Conservation (phyloP, 2,113 vertebrate species). For the Strigops habroptila region DNA sequence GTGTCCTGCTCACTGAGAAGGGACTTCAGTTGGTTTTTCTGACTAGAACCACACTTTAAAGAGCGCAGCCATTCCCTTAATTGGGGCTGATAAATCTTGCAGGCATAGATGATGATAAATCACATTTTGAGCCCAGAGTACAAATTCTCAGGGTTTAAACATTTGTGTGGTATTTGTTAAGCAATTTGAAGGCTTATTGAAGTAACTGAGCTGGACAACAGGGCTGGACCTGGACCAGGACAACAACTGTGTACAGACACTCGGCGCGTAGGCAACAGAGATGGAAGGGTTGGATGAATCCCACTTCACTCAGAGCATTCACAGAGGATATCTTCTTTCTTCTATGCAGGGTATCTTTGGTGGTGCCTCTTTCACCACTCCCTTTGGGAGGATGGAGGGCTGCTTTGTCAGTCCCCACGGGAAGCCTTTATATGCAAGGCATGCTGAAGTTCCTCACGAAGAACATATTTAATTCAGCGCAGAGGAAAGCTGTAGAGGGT, state of each 20-base stretch:
- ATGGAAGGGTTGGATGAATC: background rate
- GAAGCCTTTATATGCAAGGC: background rate
- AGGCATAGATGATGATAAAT: slow-evolving; percentile 56
- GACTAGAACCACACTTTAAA: slow-evolving; percentile 38
- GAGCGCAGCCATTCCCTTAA: slow-evolving; percentile 3
- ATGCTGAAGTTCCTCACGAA: background rate
- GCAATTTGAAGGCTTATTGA: slow-evolving; percentile 54
- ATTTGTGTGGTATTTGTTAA: slow-evolving; percentile 60
- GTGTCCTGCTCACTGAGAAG: slow-evolving; percentile 20
- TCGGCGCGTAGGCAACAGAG: background rate
- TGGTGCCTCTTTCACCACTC: background rate
- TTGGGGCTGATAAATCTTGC: slow-evolving; percentile 32
- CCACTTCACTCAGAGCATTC: background rate
- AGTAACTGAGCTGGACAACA: slow-evolving; percentile 54
- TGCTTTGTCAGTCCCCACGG: background rate
- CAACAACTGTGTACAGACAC: slow-evolving; percentile 45
- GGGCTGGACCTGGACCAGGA: slow-evolving; percentile 40
- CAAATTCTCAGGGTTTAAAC: slow-evolving; percentile 47
- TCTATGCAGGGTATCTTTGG: slow-evolving; percentile 11
- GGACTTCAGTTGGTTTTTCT: slow-evolving; percentile 44
- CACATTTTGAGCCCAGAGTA: slow-evolving; percentile 40
- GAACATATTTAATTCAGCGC: background rate
- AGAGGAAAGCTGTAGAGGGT: background rate
- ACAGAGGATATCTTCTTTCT: background rate
- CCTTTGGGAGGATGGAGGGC: background rate